phyloP scores from a whole-genome alignment of 2,797 vertebrate species.

The Clarias platycephalus region DNA sequence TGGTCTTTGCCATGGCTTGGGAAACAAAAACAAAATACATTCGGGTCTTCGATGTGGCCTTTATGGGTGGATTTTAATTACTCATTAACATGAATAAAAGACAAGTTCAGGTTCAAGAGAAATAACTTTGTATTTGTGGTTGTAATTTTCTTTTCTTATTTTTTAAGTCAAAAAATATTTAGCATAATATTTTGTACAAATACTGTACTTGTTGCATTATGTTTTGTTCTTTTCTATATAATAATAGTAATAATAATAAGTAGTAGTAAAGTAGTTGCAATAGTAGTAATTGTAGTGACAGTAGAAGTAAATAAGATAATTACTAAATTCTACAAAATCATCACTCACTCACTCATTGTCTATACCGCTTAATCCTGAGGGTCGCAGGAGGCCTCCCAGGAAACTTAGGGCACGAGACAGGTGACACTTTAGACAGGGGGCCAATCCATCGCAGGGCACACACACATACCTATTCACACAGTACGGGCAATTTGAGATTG shows the following conservation, averaged over 20 bases:
- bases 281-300: not conserved
- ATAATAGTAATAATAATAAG: not conserved
- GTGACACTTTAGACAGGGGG: no score
- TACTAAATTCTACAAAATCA: no score
- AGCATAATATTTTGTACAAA: not conserved
- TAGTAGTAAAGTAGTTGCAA: not conserved
- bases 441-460: no score
- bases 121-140: conserved; percentile 26
- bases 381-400: no score
- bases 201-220: not conserved
- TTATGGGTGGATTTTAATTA: conserved; percentile 83
- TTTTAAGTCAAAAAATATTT: not conserved
- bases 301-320: not conserved
- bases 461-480: no score
- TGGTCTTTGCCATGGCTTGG: conserved; percentile 87
- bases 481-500: no score
- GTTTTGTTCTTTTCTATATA: not conserved
- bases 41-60: conserved; percentile 78
- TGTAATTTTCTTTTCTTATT: not conserved
- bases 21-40: conserved; percentile 78
- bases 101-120: conserved; percentile 18
- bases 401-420: no score
- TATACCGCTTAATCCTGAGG: no score
- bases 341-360: no score
- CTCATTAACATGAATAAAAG: conserved; percentile 53